Conservation (phyloP, 2,113 vertebrate species). For the Cyanoderma ruficeps region DNA sequence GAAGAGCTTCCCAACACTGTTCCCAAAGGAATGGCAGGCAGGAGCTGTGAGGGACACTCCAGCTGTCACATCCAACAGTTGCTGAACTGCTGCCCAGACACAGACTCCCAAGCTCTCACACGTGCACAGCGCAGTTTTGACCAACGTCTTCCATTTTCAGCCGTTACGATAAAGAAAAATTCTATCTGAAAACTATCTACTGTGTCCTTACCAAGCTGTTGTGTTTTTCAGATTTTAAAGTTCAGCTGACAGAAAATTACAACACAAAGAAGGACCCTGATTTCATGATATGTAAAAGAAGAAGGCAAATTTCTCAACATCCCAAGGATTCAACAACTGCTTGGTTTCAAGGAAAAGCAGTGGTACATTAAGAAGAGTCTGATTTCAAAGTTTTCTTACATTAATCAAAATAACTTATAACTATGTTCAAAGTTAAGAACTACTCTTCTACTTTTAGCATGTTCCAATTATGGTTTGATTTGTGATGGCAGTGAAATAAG, state of each 20-base stretch:
- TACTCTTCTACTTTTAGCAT: conserved; percentile 55
- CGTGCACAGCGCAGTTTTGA: fast-evolving
- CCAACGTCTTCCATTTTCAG: background rate
- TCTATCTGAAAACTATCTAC: background rate
- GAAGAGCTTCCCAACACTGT: background rate
- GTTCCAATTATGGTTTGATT: conserved; percentile 61
- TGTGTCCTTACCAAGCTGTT: background rate
- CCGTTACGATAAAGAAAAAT: background rate
- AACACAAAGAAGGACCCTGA: background rate
- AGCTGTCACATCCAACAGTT: fast-evolving
- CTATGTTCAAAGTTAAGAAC: conserved; percentile 30
- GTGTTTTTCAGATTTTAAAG: background rate
- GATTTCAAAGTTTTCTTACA: conserved; percentile 25
- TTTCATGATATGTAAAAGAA: background rate
- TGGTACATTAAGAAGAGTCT: background rate
- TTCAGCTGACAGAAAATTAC: background rate
- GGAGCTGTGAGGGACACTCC: background rate
- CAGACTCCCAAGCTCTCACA: background rate
- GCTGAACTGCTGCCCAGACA: background rate
- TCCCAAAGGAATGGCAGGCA: background rate
- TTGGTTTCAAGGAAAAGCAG: background rate
- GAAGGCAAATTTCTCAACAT: background rate
- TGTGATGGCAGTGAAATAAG: conserved; percentile 62
- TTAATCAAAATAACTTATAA: conserved; percentile 53
- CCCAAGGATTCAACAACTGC: background rate